These are phyloP conservation scores for Oxytorus armatus DNA, from an alignment of 2,888 invertebrate species.

Conservation along the genomic window DNA sequence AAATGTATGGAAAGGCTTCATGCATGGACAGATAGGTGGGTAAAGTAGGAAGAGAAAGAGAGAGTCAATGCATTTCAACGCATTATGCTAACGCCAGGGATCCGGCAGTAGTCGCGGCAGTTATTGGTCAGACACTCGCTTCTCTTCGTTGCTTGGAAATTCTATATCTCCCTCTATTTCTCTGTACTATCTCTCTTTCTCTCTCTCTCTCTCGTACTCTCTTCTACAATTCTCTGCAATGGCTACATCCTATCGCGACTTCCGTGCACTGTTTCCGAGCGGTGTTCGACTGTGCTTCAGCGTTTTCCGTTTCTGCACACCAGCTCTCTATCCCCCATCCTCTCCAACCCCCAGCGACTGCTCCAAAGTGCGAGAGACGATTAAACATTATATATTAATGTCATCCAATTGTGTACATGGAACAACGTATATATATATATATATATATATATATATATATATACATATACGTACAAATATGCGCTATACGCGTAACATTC, in stretches of 20 bases:
- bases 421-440: neutral
- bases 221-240: neutral
- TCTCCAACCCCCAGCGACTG: neutral
- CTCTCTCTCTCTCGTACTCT: constrained; percentile 9
- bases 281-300: constrained; percentile 1
- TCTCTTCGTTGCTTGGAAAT: constrained; percentile 11
- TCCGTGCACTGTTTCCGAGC: constrained; percentile 43
- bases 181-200: neutral
- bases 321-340: neutral
- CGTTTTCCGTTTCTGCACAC: constrained; percentile 32
- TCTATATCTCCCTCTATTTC: neutral
- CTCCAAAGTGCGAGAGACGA: neutral
- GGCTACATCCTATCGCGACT: constrained; percentile 19
- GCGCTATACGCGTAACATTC: no score
- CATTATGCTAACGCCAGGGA: constrained; percentile 37
- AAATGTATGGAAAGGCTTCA: neutral
- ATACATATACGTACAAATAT: neutral
- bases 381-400: neutral
- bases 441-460: neutral
- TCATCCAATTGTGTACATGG: neutral
- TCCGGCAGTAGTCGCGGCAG: constrained; percentile 27
- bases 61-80: neutral
- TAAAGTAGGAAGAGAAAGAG: neutral
- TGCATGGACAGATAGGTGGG: neutral
- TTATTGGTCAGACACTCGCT: constrained; percentile 46